These are phyloP conservation scores for Mythimna impura DNA, from an alignment of 2,888 invertebrate species.

Conservation along the genomic window DNA sequence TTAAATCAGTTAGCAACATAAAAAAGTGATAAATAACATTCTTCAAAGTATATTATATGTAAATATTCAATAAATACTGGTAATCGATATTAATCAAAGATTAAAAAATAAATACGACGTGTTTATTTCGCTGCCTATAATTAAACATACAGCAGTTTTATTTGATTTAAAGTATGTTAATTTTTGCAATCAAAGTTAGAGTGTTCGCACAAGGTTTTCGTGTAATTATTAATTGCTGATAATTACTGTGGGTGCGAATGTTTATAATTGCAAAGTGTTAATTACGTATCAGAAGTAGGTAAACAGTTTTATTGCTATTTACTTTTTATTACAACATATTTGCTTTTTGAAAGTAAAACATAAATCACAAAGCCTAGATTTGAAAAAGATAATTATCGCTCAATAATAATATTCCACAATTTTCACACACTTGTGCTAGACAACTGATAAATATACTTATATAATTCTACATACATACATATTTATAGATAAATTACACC, in stretches of 20 bases:
- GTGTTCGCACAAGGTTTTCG: constrained; percentile 23
- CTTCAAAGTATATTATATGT: too few species aligned
- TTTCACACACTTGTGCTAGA: too few species aligned
- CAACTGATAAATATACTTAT: too few species aligned
- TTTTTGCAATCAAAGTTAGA: constrained; percentile 29
- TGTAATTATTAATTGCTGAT: constrained; percentile 33
- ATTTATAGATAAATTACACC: too few species aligned
- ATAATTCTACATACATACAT: too few species aligned
- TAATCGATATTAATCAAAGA: not conserved
- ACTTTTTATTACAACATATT: constrained; percentile 6
- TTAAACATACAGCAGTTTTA: constrained; percentile 23
- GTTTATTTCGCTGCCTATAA: constrained; percentile 11
- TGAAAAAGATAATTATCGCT: not conserved
- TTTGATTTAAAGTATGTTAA: constrained; percentile 41
- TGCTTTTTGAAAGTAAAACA: not conserved
- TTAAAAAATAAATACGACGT: not conserved
- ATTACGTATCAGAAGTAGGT: constrained; percentile 21
- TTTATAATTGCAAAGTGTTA: constrained; percentile 35
- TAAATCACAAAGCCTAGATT: not conserved
- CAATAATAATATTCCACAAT: not conserved
- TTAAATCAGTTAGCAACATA: not conserved
- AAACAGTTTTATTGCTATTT: constrained; percentile 8
- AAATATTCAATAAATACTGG: too few species aligned
- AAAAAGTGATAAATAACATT: not conserved
- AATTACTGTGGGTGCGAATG: constrained; percentile 34